These are phyloP conservation scores for Pongo pygmaeus DNA, from an alignment of 2,113 vertebrate genomes.

Conservation along the genomic window DNA sequence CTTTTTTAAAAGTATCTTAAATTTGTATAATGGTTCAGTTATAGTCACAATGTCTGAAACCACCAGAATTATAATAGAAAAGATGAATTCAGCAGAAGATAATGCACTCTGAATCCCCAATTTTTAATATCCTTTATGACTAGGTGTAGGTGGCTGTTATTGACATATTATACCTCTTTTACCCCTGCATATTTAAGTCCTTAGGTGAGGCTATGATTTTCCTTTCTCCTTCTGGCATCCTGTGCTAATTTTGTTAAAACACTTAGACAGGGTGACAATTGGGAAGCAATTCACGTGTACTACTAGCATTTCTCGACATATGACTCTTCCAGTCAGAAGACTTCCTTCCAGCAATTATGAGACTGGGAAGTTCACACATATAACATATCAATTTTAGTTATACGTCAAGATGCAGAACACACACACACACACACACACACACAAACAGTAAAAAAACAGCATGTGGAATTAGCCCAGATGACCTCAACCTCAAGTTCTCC, in stretches of 20 bases:
- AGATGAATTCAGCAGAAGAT: not conserved
- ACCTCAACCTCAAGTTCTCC: not conserved
- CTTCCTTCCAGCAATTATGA: not conserved
- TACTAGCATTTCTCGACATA: not conserved
- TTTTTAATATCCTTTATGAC: not conserved
- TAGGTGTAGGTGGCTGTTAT: not conserved
- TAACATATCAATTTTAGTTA: not conserved
- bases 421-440: not conserved
- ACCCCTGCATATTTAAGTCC: too few species aligned
- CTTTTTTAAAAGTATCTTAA: not conserved
- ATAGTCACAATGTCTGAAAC: not conserved
- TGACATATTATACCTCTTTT: not conserved
- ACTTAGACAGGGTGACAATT: not conserved
- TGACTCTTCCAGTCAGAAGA: not conserved
- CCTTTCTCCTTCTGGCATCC: not conserved
- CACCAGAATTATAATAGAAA: not conserved
- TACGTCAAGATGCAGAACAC: not conserved
- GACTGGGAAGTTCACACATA: not conserved
- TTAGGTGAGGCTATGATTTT: not conserved
- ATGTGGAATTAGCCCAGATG: not conserved
- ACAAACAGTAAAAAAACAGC: not conserved
- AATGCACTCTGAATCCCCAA: not conserved
- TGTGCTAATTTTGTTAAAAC: not conserved
- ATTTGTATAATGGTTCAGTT: not conserved
- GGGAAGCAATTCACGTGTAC: not conserved